Conservation (phyloP, 2,888 invertebrate genomes). For the Lasioglossum pauxillum region DNA sequence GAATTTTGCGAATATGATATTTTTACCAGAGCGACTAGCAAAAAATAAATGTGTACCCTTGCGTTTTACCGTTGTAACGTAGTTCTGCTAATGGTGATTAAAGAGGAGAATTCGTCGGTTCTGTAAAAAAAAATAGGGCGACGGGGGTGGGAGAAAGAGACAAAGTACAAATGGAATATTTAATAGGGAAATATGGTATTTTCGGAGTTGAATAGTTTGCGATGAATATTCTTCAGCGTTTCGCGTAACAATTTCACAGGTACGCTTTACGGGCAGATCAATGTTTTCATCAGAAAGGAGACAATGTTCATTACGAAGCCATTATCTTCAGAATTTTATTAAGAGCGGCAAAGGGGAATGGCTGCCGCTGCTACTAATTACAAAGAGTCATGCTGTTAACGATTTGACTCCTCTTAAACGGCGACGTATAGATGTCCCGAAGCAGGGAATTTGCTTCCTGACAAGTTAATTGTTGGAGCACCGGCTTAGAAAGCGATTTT, state of each 20-base stretch:
- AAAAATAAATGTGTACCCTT: neutral
- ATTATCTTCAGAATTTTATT: slow-evolving; percentile 48
- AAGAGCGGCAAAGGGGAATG: slow-evolving; percentile 40
- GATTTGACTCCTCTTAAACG: slow-evolving; percentile 44
- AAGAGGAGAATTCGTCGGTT: neutral
- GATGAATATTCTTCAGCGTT: neutral
- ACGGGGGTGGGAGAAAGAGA: neutral
- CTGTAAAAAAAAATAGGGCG: neutral
- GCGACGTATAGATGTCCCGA: neutral
- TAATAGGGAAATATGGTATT: neutral
- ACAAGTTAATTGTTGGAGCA: slow-evolving; percentile 36
- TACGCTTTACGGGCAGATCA: neutral
- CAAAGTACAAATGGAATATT: neutral
- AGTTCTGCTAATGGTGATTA: neutral
- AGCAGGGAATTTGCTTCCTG: slow-evolving; percentile 16
- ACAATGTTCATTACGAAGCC: slow-evolving; percentile 33
- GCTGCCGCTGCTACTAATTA: slow-evolving; percentile 42
- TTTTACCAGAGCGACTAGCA: neutral
- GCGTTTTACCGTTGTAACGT: neutral
- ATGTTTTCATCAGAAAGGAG: slow-evolving; percentile 40
- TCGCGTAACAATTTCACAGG: neutral
- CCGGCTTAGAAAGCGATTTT: slow-evolving; percentile 27
- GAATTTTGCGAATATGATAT: slow-evolving; percentile 13
- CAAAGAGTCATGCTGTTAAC: slow-evolving; percentile 35
- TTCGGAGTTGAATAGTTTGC: neutral